Base-by-base conservation (phyloP, 2,888 invertebrate species). In the Chalcosyrphus nemorum region DNA sequence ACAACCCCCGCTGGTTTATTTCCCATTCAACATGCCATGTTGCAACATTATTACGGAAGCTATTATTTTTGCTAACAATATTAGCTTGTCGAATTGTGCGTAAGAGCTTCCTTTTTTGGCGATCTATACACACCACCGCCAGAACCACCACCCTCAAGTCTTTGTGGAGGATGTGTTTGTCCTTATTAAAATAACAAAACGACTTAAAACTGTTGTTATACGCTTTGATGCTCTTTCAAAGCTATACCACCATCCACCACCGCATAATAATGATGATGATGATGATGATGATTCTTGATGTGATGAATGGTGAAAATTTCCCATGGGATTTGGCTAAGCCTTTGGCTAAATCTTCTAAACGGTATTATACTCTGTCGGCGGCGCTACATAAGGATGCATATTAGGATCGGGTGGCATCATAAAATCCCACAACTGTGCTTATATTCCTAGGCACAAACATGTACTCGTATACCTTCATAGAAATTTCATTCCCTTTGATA, bases 321-420 rank as follows among this genome's bases (percentile, higher is more conserved):
- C 82, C 82, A 56, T 74, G 82, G 77, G 78, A 68, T 24, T 11
- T 24, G 38, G 63, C 63, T 82, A 78, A 82, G 82, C 82, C 82
- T 77, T 82, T 82, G 68, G 82, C 82, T 24, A 72, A 78, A 82
- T 68, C 61, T 32, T 68, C 47, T 54, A 70, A 70, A 81, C 68
- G 59, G 61, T 32, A 68, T 81, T 68, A 35, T 45, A 45, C 24
- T 15, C 21, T 13, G n/a, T n/a, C 27, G 2, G 27, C 11, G 11
- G 47, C 2, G 7, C 15, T 9, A 15, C 17, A 38, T 15, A 17
- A 7, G 50, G 52, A 29, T 52, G 41, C 35, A 38, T 9, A 41
- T 41, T 41, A 6, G 19, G 32, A 32, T 59, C 52, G 54, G 43
- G 24, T 63, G 32, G 65, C 56, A 57, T 56, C 38, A 27, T 6